Evolutionary conservation across 2,113 vertebrate species (phyloP).

Genomic region (Tretioscincus oriximinensis): DNA sequence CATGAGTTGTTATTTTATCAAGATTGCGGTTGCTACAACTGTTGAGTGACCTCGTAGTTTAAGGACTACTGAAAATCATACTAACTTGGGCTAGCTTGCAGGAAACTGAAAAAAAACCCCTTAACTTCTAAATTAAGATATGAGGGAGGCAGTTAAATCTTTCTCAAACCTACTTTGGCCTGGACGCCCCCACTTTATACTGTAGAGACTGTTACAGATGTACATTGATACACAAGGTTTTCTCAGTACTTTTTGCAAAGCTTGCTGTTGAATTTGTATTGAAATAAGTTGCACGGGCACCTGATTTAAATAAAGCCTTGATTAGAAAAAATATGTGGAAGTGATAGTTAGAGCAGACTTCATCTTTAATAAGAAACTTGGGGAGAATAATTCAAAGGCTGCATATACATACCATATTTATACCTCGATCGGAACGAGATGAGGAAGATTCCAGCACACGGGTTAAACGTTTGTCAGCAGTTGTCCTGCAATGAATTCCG

Average conservation of each 20-base stretch:
- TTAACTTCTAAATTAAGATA: not conserved
- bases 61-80: not conserved
- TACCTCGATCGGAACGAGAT: no score
- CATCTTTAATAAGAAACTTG: not conserved
- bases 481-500: no score
- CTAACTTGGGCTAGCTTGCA: no score
- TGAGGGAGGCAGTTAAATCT: not conserved
- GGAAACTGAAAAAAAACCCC: not conserved
- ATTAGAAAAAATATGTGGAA: not conserved
- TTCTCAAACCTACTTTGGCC: not conserved
- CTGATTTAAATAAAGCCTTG: not conserved
- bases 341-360: not conserved
- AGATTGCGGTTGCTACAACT: not conserved
- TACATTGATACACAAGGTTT: not conserved
- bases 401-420: no score
- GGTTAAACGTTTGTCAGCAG: no score
- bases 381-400: not conserved
- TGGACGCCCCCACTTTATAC: not conserved
- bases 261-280: not conserved
- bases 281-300: not conserved
- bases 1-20: not conserved
- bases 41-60: not conserved
- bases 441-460: no score
- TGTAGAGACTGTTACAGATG: no score
- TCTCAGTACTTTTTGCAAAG: not conserved